Conservation (phyloP, 2,797 vertebrate genomes). For the Holocentrus rufus region DNA sequence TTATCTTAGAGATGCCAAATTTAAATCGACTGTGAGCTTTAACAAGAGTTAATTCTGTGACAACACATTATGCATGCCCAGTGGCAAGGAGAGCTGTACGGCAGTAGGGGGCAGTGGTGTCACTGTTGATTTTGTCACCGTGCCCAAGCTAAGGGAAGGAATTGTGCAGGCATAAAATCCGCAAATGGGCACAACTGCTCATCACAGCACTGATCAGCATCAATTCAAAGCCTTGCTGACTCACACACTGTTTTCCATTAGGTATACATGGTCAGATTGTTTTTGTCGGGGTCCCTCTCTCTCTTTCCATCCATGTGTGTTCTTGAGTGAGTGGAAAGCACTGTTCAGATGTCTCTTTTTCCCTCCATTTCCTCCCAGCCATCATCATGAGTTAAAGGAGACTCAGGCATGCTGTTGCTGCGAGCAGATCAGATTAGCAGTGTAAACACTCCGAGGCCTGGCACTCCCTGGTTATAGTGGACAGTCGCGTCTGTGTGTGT, state of each 20-base stretch:
- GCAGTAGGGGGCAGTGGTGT: slow-evolving; percentile 34
- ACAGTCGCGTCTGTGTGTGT: not conserved
- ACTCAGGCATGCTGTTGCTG: slow-evolving; percentile 2
- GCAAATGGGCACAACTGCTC: no score
- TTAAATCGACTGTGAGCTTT: not conserved
- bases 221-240: no score
- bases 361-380: not conserved
- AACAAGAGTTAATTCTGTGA: not conserved
- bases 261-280: not conserved
- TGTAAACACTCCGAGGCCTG: slow-evolving; percentile 26
- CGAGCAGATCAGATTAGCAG: slow-evolving; percentile 17
- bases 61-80: not conserved
- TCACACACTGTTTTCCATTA: not conserved
- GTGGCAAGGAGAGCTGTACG: not conserved
- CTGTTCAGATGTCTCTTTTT: not conserved
- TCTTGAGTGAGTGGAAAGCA: not conserved
- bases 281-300: not conserved
- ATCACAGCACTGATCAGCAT: no score
- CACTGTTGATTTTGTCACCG: slow-evolving; percentile 22
- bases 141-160: not conserved
- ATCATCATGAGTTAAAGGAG: slow-evolving; percentile 18
- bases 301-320: not conserved
- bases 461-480: not conserved
- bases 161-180: no score
- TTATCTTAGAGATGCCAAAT: not conserved